phyloP scores from a whole-genome alignment of 2,113 vertebrate species.

The Hipposideros armiger region DNA sequence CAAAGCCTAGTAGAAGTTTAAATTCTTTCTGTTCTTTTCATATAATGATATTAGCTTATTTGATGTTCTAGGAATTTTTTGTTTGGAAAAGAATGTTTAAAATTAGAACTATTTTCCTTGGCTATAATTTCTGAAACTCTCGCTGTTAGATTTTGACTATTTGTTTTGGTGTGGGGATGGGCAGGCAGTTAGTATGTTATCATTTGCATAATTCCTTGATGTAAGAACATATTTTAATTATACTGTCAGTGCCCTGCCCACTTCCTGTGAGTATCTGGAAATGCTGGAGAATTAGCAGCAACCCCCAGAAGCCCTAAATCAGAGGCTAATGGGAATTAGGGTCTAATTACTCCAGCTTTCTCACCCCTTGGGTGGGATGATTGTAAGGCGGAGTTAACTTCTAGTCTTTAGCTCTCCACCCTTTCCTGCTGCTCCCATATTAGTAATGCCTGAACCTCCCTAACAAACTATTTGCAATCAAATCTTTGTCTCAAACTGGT shows the following conservation, averaged over 20 bases:
- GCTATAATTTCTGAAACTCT: background rate
- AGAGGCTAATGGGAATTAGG: background rate
- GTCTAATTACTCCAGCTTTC: background rate
- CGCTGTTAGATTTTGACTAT: background rate
- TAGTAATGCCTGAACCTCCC: background rate
- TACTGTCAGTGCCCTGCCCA: background rate
- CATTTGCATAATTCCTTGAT: background rate
- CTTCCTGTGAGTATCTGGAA: background rate
- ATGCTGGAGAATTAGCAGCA: background rate
- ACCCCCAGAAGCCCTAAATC: background rate
- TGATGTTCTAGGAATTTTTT: background rate
- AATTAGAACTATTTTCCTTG: background rate
- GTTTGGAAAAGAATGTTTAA: conserved; percentile 33
- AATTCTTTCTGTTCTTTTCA: conserved; percentile 38
- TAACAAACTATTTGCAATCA: background rate
- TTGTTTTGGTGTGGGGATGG: background rate
- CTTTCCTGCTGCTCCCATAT: background rate
- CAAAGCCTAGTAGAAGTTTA: background rate
- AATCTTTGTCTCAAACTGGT: background rate
- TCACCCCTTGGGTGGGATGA: background rate
- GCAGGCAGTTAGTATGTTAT: background rate
- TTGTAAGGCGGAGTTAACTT: background rate
- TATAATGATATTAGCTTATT: background rate
- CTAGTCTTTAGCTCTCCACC: background rate
- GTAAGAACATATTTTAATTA: background rate